Percentiles rank a stretch among this genome's conserved stretches.
phyloP scores from a whole-genome alignment of 2,888 invertebrate species.

The Lapara coniferarum region DNA sequence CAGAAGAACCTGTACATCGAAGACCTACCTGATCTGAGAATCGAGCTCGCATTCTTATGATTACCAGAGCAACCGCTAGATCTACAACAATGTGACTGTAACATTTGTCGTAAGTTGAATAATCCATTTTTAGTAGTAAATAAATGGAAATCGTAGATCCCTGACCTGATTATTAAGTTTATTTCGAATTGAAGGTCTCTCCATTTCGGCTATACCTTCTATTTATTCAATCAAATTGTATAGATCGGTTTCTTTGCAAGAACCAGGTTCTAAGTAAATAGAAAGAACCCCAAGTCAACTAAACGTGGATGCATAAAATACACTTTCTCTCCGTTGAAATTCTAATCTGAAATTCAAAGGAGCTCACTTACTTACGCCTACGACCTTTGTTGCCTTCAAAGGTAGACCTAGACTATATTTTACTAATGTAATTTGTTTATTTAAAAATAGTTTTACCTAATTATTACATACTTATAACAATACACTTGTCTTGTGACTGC shows the following conservation, averaged over 20 bases:
- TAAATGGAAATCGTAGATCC: neutral
- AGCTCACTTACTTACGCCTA: constrained; percentile 26
- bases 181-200: neutral
- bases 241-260: neutral
- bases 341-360: constrained; percentile 15
- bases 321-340: constrained; percentile 1
- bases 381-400: neutral
- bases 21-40: no score
- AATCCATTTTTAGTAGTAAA: no score
- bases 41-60: no score
- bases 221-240: neutral
- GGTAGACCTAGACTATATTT: neutral
- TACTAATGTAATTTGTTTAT: neutral
- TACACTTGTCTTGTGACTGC: no score
- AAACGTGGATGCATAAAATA: constrained; percentile 1
- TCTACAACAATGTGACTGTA: no score
- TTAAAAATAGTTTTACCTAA: neutral
- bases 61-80: no score
- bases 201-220: neutral
- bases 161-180: constrained; percentile 4
- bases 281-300: neutral
- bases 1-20: no score
- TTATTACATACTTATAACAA: no score
- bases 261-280: neutral
- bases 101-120: no score